Conservation (phyloP, 1,140 invertebrate species). For the Varroa destructor region DNA sequence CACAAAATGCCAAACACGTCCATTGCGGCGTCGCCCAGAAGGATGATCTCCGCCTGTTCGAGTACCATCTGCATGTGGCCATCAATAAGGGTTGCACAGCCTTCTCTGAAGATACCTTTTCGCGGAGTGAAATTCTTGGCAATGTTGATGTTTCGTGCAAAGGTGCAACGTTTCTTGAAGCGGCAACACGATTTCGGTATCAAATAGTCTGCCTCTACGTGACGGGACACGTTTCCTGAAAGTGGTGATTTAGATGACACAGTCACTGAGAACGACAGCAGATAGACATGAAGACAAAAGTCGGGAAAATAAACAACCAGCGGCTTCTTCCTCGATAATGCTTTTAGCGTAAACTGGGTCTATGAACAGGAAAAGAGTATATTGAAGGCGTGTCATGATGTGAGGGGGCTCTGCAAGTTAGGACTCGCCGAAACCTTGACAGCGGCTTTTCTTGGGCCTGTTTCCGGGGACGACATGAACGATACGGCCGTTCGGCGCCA, state of each 20-base stretch:
- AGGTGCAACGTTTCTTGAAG: constrained; percentile 25
- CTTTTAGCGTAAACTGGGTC: no score
- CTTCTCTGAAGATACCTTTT: constrained; percentile 4
- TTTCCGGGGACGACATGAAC: no score
- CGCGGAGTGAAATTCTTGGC: constrained; percentile 19
- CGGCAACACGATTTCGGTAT: constrained; percentile 16
- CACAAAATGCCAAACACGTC: constrained; percentile 6
- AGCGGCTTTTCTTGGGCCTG: no score
- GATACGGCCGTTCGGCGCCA: no score
- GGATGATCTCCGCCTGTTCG: constrained; percentile 14
- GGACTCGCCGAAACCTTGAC: no score
- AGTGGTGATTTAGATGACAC: neutral
- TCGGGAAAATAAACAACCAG: no score
- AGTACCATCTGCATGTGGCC: constrained; percentile 2
- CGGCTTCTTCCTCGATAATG: no score
- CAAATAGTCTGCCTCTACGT: constrained; percentile 1
- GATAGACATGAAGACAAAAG: no score
- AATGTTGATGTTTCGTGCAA: constrained; percentile 9
- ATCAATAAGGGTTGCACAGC: constrained; percentile 16
- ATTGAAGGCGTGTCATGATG: no score
- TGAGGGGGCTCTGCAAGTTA: no score
- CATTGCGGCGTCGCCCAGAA: constrained; percentile 16
- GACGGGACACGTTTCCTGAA: constrained; percentile 14
- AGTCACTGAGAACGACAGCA: no score
- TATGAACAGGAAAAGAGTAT: no score